These are phyloP conservation scores for Mastomys coucha DNA, from an alignment of 2,113 vertebrate species.

Conservation along the genomic window DNA sequence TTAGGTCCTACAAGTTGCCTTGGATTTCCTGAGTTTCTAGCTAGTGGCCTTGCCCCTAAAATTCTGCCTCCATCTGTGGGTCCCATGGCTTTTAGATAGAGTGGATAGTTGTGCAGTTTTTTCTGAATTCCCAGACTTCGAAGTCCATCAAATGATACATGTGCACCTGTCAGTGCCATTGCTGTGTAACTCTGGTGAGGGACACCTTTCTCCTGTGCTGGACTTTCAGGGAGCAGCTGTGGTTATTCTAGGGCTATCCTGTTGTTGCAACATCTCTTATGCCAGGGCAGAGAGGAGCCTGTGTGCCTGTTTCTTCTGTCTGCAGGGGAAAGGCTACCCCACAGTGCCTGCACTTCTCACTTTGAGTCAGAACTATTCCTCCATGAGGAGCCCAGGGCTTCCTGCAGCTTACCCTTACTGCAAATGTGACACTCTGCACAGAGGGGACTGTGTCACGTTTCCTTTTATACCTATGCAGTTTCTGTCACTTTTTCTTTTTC, in stretches of 20 bases:
- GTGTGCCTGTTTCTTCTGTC: not conserved
- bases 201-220: not conserved
- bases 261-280: not conserved
- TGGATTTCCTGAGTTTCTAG: not conserved
- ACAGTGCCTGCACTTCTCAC: not conserved
- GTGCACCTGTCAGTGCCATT: not conserved
- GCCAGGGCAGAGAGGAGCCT: not conserved
- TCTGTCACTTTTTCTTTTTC: no score
- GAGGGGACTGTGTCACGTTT: fast-evolving
- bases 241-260: fast-evolving
- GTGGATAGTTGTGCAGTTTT: not conserved
- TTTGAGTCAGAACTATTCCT: not conserved
- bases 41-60: not conserved
- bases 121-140: not conserved
- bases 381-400: not conserved
- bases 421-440: not conserved
- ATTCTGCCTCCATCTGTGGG: not conserved
- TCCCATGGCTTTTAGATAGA: not conserved
- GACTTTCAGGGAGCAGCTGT: not conserved
- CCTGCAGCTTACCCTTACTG: no score
- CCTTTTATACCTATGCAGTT: not conserved
- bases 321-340: not conserved
- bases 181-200: not conserved
- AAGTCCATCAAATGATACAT: no score
- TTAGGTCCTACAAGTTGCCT: not conserved